These are phyloP conservation scores for Glaucidium brasilianum DNA, from an alignment of 2,113 vertebrate species.

Conservation along the genomic window DNA sequence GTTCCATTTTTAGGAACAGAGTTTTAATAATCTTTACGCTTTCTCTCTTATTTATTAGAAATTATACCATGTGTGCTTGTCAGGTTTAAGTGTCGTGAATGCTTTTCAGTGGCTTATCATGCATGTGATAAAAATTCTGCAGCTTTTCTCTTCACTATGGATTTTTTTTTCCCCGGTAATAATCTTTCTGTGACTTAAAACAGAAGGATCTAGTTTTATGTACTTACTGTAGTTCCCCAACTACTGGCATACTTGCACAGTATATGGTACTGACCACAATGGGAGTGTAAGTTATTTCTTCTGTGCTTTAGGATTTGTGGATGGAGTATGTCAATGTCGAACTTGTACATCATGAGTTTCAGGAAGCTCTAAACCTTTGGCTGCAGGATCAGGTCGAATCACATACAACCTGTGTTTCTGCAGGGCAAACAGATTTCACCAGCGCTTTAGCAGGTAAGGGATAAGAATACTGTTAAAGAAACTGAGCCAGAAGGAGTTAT, in stretches of 20 bases:
- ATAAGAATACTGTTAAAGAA: neutral
- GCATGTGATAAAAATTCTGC: neutral
- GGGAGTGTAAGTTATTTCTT: neutral
- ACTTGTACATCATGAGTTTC: conserved; percentile 84
- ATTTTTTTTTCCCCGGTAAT: neutral
- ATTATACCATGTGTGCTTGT: accelerated
- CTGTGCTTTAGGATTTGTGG: conserved; percentile 85
- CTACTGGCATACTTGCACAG: neutral
- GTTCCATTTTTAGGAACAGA: neutral
- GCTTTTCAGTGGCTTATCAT: neutral
- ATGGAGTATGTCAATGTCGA: conserved; percentile 91
- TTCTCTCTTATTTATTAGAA: neutral
- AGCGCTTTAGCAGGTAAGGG: conserved; percentile 80
- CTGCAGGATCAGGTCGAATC: conserved; percentile 83
- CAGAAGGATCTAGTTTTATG: neutral
- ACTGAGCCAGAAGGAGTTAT: neutral
- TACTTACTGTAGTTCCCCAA: neutral
- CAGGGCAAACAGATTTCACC: conserved; percentile 78
- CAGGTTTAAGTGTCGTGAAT: neutral
- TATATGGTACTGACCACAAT: neutral
- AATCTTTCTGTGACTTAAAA: neutral
- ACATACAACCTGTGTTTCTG: conserved; percentile 50
- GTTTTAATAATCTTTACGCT: neutral
- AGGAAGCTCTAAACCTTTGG: conserved; percentile 84
- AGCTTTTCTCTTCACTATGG: neutral